phyloP scores from a whole-genome alignment of 1,140 invertebrate species.

The Archegozetes longisetosus region DNA sequence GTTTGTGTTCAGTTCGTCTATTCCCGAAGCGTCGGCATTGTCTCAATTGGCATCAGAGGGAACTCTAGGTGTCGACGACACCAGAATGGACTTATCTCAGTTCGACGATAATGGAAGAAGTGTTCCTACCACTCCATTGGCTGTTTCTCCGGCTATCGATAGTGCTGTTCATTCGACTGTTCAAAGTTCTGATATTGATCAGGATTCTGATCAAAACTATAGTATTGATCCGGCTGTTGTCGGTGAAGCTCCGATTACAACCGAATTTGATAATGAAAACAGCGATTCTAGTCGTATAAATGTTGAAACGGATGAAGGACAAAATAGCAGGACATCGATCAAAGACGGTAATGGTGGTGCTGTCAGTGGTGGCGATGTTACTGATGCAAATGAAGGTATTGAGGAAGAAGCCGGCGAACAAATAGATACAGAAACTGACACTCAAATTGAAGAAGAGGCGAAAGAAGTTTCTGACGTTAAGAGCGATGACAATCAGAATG shows the following conservation, averaged over 20 bases:
- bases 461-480: too few species aligned
- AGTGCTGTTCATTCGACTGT: neutral
- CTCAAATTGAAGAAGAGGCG: too few species aligned
- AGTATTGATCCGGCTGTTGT: neutral
- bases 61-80: conserved; percentile 48
- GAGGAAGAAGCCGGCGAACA: too few species aligned
- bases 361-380: too few species aligned
- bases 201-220: neutral
- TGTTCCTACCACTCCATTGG: neutral
- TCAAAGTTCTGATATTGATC: neutral
- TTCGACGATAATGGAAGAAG: conserved; percentile 36
- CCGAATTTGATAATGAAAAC: neutral
- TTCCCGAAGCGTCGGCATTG: conserved; percentile 26
- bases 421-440: too few species aligned
- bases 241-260: neutral
- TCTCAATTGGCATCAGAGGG: conserved; percentile 38
- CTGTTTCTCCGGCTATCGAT: too few species aligned
- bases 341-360: too few species aligned
- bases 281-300: neutral
- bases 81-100: conserved; percentile 50
- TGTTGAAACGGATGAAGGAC: too few species aligned
- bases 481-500: too few species aligned
- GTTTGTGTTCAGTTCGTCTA: conserved; percentile 49
- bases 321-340: too few species aligned
- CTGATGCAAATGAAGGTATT: too few species aligned